phyloP scores from a whole-genome alignment of 2,888 invertebrate genomes.

The Xestia xanthographa region DNA sequence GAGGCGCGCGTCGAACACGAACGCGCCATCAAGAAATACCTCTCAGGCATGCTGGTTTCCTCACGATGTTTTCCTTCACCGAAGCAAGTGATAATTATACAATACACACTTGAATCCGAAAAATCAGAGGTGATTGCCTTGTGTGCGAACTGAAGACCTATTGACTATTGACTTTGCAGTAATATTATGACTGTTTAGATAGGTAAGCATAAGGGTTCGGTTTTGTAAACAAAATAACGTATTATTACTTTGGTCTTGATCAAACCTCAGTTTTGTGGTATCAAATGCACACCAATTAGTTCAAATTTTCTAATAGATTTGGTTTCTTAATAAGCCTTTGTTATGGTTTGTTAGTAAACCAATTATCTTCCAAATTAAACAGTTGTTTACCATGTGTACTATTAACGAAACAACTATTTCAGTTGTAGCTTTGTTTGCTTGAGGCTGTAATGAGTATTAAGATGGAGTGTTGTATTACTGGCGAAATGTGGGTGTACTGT shows the following conservation, averaged over 20 bases:
- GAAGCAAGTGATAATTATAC: too few relatives aligned
- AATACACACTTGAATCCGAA: too few relatives aligned
- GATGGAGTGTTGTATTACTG: not conserved
- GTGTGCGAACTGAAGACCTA: too few relatives aligned
- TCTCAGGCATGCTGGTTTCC: too few relatives aligned
- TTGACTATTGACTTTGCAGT: too few relatives aligned
- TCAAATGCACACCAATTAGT: slow-evolving; percentile 44
- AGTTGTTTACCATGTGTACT: slow-evolving; percentile 28
- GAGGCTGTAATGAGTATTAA: not conserved
- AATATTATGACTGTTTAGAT: too few relatives aligned
- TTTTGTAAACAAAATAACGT: not conserved
- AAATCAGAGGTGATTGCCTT: too few relatives aligned
- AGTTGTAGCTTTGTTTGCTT: not conserved
- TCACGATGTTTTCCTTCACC: too few relatives aligned
- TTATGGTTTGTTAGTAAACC: slow-evolving; percentile 29
- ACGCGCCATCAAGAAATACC: too few relatives aligned
- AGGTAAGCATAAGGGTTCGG: not conserved
- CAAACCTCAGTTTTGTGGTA: slow-evolving; percentile 29
- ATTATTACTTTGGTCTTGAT: slow-evolving; percentile 1
- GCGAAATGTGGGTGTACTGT: not conserved
- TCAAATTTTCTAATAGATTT: slow-evolving; percentile 34
- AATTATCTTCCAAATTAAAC: slow-evolving; percentile 47
- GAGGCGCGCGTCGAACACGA: too few relatives aligned
- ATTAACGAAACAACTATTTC: slow-evolving; percentile 16
- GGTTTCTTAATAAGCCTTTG: slow-evolving; percentile 49